phyloP scores from a whole-genome alignment of 2,888 invertebrate genomes.

The Tolmerus cingulatus region DNA sequence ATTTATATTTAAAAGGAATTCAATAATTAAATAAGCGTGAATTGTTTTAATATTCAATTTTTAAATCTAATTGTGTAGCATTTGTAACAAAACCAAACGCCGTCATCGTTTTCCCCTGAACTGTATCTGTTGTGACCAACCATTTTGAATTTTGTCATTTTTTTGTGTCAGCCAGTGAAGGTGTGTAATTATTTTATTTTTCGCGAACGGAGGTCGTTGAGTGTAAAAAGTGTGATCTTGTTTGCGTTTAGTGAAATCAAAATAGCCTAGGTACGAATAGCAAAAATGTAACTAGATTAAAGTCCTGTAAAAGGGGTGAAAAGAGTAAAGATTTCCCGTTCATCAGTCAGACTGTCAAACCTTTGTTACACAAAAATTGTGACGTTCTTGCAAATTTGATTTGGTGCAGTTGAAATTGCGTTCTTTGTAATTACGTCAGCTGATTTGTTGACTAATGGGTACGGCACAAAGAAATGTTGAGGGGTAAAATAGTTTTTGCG shows the following conservation, averaged over 20 bases:
- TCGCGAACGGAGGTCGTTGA: not conserved
- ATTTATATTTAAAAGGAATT: too few relatives aligned
- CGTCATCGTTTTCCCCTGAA: not conserved
- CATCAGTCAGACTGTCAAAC: not conserved
- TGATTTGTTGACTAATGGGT: not conserved
- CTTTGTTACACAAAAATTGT: slow-evolving; percentile 20
- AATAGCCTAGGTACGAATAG: not conserved
- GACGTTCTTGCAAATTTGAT: slow-evolving; percentile 13
- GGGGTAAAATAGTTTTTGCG: not conserved
- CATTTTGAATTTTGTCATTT: slow-evolving; percentile 31
- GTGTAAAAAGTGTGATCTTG: not conserved
- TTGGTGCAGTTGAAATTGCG: not conserved
- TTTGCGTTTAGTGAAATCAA: not conserved
- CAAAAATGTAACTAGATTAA: not conserved
- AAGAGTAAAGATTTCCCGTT: not conserved
- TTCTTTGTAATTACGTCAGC: slow-evolving; percentile 22
- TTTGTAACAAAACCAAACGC: not conserved
- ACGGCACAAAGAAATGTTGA: not conserved
- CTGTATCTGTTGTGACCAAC: slow-evolving; percentile 18
- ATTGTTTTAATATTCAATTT: too few relatives aligned
- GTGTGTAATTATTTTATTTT: not conserved
- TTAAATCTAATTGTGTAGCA: not conserved
- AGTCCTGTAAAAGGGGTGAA: not conserved
- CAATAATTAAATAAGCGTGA: too few relatives aligned
- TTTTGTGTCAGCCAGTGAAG: not conserved